Base-by-base conservation (phyloP, 2,113 vertebrate species). In the Nycticorax nycticorax region DNA sequence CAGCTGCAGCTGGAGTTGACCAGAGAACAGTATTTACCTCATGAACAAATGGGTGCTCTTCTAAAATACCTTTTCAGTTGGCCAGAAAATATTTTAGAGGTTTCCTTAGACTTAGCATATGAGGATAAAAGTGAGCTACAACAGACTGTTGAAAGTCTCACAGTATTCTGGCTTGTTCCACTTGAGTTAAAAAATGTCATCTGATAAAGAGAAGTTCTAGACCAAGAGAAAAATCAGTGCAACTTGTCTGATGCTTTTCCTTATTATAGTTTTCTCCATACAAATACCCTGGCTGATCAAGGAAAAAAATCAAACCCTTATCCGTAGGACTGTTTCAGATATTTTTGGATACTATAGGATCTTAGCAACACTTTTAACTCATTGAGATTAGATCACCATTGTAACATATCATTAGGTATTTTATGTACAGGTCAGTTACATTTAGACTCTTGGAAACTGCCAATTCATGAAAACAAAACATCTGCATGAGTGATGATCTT, bases 1-100 rank as follows among this genome's bases (percentile, higher is more conserved):
- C 69, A 89, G 91, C 87, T 93, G 81, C 81, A 66, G 93, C 84
- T 55, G 86, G 84, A 73, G 53, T 50, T 76, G 69, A 73, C 69
- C 85, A 89, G 69, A 47, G 50, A 91, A 50, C n/a, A 48, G 18
- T 0, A 14, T 82, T 87, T 79, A 76, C 48, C 62, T 93, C 83
- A 26, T 4, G 77, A 57, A 28, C 28, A 56, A 76, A 62, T 0
- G 2, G 1, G 1, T 59, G 75, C 59, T 67, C 52, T 59, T 86
- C 55, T 17, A 56, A 33, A 59, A 47, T 14, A 60, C 33, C 3
- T 0, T 43, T 88, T 27, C 80, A 43, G 35, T 21, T 3, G 24
- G 33, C 33, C 28, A 74, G 45, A 37, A 93, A 88, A 80, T 62
- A 62, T 73, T 87, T 39, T 4, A n/a, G 64, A 43, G 37, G 10